Evolutionary conservation across 2,888 invertebrate species (phyloP), one percentile per base, ranked within the genome.

Genomic region (Troides helena): DNA sequence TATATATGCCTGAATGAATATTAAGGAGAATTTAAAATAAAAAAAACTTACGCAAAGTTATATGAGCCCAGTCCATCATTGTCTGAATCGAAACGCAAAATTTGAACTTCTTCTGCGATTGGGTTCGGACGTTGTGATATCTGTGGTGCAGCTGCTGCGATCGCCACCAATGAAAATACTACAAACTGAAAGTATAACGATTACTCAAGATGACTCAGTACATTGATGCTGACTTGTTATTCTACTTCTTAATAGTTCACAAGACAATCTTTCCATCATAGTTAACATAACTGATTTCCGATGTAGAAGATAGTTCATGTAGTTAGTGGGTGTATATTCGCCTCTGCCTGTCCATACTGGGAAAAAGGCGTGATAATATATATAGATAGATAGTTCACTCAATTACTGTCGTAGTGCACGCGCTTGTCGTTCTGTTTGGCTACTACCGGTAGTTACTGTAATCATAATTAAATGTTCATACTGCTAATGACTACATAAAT

Each of bases 61-160:
- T 88, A 93, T 14, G 79, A 74, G 62, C 90, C 92, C 36, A 88
- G 78, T 71, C 90, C 92, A 71, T 86, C 85, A 72, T 88, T 89
- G 70, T 91, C 87, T 2, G 82, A 78, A n/a, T 87, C 85, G 59
- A 77, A 86, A 69, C 80, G 79, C 57, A 89, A 66, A 46, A 91
- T 77, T 73, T 89, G 85, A 2, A 86, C 83, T 65, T 85, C 86
- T 46, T 84, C 79, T 3, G 74, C 68, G 65, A 73, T 73, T 1
- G 74, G 75, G 14, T 67, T 74, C 8, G 77, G 61, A 8, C 71
- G 71, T 62, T 71, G 64, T 53, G 74, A 71, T 14, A 74, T 75
- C 69, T 84, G 85, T 8, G 90, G 87, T 17, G 89, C 88, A 18
- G 88, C 87, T 23, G 78, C 76, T 64, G 78, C 86, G 18, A 81